These are phyloP conservation scores for Metellina segmentata DNA, from an alignment of 2,888 invertebrate genomes.

Conservation along the genomic window DNA sequence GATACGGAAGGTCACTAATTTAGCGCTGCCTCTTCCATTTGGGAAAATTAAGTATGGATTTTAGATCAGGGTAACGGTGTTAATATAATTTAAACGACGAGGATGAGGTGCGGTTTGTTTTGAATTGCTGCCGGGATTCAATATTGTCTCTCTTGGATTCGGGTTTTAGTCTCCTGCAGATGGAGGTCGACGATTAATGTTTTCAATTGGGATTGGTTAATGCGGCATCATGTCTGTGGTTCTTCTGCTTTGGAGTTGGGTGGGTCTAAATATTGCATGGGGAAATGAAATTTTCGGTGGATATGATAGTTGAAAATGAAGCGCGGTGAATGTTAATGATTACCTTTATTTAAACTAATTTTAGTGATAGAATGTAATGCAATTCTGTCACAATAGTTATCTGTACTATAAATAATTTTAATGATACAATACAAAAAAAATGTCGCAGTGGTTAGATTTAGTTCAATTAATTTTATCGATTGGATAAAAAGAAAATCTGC, in stretches of 20 bases:
- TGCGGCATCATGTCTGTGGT: not conserved
- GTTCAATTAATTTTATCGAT: too few relatives aligned
- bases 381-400: too few relatives aligned
- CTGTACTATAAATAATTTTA: too few relatives aligned
- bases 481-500: too few relatives aligned
- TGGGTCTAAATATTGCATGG: not conserved
- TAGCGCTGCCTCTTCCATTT: slow-evolving; percentile 4
- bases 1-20: slow-evolving; percentile 28
- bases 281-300: too few relatives aligned
- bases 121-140: not conserved
- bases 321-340: too few relatives aligned
- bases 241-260: not conserved
- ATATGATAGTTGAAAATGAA: too few relatives aligned
- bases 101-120: not conserved
- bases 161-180: not conserved
- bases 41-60: slow-evolving; percentile 45
- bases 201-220: not conserved
- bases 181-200: not conserved
- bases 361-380: too few relatives aligned
- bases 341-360: too few relatives aligned
- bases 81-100: not conserved
- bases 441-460: too few relatives aligned
- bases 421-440: too few relatives aligned
- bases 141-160: not conserved
- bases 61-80: slow-evolving; percentile 13